phyloP scores from a whole-genome alignment of 1,140 invertebrate genomes.

The Leucophenga varia region DNA sequence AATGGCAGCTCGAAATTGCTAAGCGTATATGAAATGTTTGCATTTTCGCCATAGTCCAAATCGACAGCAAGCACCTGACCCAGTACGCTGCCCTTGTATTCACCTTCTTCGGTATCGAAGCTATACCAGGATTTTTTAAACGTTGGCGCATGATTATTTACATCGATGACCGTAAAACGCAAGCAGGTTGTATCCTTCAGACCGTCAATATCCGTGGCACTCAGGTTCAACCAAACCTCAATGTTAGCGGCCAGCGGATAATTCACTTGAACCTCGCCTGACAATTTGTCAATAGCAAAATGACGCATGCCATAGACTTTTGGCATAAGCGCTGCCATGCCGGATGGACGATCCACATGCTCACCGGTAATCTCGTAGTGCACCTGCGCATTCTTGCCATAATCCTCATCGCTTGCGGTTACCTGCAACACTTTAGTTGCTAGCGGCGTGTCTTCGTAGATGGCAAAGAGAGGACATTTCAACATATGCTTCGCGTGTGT shows the following conservation, averaged over 20 bases:
- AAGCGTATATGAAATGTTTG: constrained; percentile 74
- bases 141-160: constrained; percentile 83
- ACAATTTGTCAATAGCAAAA: constrained; percentile 72
- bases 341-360: constrained; percentile 59
- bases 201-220: constrained; percentile 74
- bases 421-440: constrained; percentile 76
- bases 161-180: constrained; percentile 70
- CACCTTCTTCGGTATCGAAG: constrained; percentile 79
- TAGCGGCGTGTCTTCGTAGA: constrained; percentile 77
- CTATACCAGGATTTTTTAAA: constrained; percentile 81
- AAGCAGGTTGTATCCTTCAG: constrained; percentile 70
- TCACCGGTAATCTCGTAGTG: constrained; percentile 74
- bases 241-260: constrained; percentile 73
- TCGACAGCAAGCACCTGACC: constrained; percentile 77
- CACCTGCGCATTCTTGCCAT: constrained; percentile 71
- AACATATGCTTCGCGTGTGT: constrained; percentile 5
- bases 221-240: constrained; percentile 75
- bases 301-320: constrained; percentile 62
- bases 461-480: constrained; percentile 62
- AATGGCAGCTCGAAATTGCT: constrained; percentile 70
- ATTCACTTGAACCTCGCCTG: constrained; percentile 75
- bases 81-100: constrained; percentile 68
- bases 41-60: constrained; percentile 74
- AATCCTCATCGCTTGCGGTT: constrained; percentile 80
- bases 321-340: constrained; percentile 40